Evolutionary conservation across 1,140 invertebrate genomes (phyloP).

Genomic region (Bombus ignitus): DNA sequence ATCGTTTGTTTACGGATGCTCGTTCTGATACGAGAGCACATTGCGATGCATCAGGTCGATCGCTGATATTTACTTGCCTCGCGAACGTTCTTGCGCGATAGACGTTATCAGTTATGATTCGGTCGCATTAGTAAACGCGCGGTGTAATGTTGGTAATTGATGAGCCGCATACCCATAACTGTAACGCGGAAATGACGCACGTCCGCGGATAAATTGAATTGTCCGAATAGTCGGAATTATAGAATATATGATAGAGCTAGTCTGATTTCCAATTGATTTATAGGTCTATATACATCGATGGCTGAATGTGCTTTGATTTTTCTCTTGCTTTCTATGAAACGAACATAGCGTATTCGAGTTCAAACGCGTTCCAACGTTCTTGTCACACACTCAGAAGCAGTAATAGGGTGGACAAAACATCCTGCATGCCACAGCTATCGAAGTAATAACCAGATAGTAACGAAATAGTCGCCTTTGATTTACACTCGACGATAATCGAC

Average conservation of each 20-base stretch:
- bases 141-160: conserved; percentile 2
- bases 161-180: neutral
- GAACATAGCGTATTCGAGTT: too few species aligned
- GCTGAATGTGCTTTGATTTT: neutral
- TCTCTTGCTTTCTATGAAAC: too few species aligned
- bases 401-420: too few species aligned
- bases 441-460: too few species aligned
- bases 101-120: conserved; percentile 19
- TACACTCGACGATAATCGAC: too few species aligned
- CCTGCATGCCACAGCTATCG: too few species aligned
- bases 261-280: neutral
- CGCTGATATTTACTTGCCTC: conserved; percentile 1
- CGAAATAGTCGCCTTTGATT: too few species aligned
- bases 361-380: too few species aligned
- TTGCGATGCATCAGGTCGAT: neutral
- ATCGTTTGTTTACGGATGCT: neutral
- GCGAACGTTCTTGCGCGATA: neutral
- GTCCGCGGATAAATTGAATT: neutral
- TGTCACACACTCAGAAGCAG: too few species aligned
- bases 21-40: neutral
- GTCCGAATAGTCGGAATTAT: neutral
- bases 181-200: conserved; percentile 2
- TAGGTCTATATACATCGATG: neutral
- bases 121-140: neutral
- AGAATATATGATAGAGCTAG: neutral